These are phyloP conservation scores for Psylliodes chrysocephalus DNA, from an alignment of 2,888 invertebrate genomes.

Conservation along the genomic window DNA sequence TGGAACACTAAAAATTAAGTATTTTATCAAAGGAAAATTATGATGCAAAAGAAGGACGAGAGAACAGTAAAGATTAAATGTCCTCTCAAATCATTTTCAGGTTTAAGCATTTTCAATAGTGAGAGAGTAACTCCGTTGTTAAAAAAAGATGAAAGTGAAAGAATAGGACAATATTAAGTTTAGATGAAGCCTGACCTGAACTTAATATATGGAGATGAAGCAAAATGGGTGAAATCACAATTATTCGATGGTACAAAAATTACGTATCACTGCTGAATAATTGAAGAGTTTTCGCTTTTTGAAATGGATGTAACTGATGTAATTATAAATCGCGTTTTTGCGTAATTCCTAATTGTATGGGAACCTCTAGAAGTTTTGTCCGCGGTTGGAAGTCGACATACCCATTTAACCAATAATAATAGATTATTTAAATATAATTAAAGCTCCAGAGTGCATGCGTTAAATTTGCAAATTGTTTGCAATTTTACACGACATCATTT, in stretches of 20 bases:
- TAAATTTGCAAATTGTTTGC: slow-evolving; percentile 59
- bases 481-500: slow-evolving; percentile 59
- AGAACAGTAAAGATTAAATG: too few relatives aligned
- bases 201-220: slow-evolving; percentile 36
- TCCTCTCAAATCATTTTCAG: too few relatives aligned
- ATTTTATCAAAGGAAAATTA: too few relatives aligned
- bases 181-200: slow-evolving; percentile 17
- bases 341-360: slow-evolving; percentile 54
- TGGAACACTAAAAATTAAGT: too few relatives aligned
- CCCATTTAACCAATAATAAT: slow-evolving; percentile 58
- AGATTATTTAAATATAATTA: slow-evolving; percentile 59
- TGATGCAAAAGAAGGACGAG: too few relatives aligned
- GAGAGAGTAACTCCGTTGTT: too few relatives aligned
- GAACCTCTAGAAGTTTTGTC: slow-evolving; percentile 50
- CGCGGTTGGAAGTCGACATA: slow-evolving; percentile 54
- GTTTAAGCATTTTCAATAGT: too few relatives aligned
- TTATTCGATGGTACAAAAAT: slow-evolving; percentile 49
- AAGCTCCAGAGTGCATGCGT: slow-evolving; percentile 56
- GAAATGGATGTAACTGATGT: slow-evolving; percentile 52
- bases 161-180: too few relatives aligned
- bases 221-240: slow-evolving; percentile 44
- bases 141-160: too few relatives aligned
- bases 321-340: slow-evolving; percentile 52
- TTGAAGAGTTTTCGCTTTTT: slow-evolving; percentile 45
- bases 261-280: slow-evolving; percentile 52